A percentile compares a stretch with the other conserved stretches of the same genome.
Evolutionary conservation across 2,113 vertebrate species (phyloP).

Genomic region (Sebastes schlegelii): DNA sequence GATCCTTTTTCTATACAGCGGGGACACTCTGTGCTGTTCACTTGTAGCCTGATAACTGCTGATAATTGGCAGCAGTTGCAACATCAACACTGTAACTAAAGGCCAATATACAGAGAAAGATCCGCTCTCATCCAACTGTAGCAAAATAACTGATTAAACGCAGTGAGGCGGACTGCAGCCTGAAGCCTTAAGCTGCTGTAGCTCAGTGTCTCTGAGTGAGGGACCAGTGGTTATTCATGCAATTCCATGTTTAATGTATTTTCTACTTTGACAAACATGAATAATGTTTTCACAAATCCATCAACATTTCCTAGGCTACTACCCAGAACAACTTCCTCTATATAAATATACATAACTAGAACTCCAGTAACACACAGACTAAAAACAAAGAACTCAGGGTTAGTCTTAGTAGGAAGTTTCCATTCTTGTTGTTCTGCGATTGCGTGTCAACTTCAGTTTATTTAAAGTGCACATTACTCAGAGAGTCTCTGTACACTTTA

Average conservation of each 20-base stretch:
- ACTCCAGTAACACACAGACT: no score
- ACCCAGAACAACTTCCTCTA: constrained; percentile 6
- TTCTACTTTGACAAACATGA: background rate
- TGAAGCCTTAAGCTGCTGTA: background rate
- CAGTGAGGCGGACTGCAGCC: background rate
- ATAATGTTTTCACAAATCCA: background rate
- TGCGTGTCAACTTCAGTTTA: background rate
- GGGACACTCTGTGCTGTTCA: constrained; percentile 8
- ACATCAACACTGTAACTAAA: background rate
- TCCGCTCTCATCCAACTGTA: background rate
- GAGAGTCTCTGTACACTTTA: background rate
- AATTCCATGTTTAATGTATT: background rate
- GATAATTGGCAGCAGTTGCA: background rate
- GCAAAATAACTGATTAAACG: background rate
- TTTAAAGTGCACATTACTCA: background rate
- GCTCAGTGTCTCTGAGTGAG: background rate
- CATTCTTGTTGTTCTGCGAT: background rate
- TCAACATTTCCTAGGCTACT: background rate
- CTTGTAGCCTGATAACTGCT: background rate
- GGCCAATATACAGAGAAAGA: background rate
- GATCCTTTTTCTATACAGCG: background rate
- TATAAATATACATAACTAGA: background rate
- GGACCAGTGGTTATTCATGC: background rate
- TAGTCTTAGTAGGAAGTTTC: background rate
- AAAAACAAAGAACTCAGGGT: background rate